A percentile compares a stretch with the other conserved stretches of the same genome.
Conservation (phyloP, 2,797 vertebrate species). For the Spheniscus humboldti region DNA sequence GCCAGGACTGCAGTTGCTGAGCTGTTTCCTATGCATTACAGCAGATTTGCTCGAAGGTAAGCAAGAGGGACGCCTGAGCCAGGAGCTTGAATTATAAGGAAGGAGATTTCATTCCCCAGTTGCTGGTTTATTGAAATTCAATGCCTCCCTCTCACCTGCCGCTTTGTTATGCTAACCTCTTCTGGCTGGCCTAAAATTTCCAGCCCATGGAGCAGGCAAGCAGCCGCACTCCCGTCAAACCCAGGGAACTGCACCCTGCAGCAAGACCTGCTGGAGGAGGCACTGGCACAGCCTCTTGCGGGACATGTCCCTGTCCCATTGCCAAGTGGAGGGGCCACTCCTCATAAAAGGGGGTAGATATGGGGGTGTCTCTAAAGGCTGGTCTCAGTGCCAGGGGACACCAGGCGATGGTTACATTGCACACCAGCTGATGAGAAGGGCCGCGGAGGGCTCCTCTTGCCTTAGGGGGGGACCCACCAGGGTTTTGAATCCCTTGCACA, state of each 20-base stretch:
- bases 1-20: slow-evolving; percentile 9
- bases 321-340: fast-evolving
- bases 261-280: background rate
- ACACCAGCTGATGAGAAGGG: background rate
- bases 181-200: background rate
- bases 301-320: fast-evolving
- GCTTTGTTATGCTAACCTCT: slow-evolving; percentile 19
- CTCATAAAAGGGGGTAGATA: background rate
- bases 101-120: slow-evolving; percentile 39
- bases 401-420: fast-evolving
- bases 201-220: background rate
- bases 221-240: background rate
- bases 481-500: background rate
- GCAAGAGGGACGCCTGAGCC: background rate
- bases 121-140: slow-evolving; percentile 57
- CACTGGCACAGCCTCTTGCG: fast-evolving
- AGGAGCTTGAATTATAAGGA: background rate
- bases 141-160: slow-evolving; percentile 5
- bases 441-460: fast-evolving
- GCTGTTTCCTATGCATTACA: slow-evolving; percentile 48
- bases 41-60: slow-evolving; percentile 48
- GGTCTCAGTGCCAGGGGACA: background rate
- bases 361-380: background rate
- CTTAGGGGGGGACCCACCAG: fast-evolving
- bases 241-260: fast-evolving